phyloP scores from a whole-genome alignment of 2,888 invertebrate genomes.

The Sinopyrophorus schimmeli region DNA sequence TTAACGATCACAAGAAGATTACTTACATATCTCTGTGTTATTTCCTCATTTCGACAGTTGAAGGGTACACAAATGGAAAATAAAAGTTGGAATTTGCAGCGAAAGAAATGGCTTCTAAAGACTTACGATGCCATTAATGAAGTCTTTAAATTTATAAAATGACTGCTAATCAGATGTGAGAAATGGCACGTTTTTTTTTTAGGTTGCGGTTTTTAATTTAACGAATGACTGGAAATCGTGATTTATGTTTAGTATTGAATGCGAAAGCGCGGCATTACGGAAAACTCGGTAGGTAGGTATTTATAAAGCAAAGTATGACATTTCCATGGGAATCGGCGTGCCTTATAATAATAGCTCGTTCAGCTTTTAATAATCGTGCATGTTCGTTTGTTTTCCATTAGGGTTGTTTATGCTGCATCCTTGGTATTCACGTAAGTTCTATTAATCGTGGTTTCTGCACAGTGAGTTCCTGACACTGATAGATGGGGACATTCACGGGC shows the following conservation, averaged over 20 bases:
- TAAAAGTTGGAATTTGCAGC: no score
- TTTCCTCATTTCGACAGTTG: constrained; percentile 36
- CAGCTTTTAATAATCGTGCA: constrained; percentile 41
- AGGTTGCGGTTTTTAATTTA: constrained; percentile 48
- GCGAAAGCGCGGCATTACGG: constrained; percentile 37
- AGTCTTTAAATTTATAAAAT: constrained; percentile 49
- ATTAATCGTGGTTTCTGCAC: constrained; percentile 50
- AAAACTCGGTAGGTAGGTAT: constrained; percentile 33
- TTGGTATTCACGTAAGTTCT: constrained; percentile 51
- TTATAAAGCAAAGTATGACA: constrained; percentile 35
- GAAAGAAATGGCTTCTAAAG: constrained; percentile 31
- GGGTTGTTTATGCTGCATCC: constrained; percentile 49
- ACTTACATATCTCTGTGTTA: no score
- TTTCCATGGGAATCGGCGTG: constrained; percentile 34
- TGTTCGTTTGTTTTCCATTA: constrained; percentile 49
- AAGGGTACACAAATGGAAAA: constrained; percentile 47
- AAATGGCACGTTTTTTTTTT: constrained; percentile 40
- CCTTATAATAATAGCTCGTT: constrained; percentile 37
- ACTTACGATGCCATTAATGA: constrained; percentile 45
- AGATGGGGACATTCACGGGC: constrained; percentile 44
- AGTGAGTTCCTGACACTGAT: constrained; percentile 47
- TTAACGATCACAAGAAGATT: no score
- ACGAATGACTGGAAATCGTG: constrained; percentile 42
- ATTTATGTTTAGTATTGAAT: constrained; percentile 47
- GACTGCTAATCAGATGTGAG: constrained; percentile 48